phyloP scores from a whole-genome alignment of 2,888 invertebrate genomes.

The Dasysyrphus tricinctus region DNA sequence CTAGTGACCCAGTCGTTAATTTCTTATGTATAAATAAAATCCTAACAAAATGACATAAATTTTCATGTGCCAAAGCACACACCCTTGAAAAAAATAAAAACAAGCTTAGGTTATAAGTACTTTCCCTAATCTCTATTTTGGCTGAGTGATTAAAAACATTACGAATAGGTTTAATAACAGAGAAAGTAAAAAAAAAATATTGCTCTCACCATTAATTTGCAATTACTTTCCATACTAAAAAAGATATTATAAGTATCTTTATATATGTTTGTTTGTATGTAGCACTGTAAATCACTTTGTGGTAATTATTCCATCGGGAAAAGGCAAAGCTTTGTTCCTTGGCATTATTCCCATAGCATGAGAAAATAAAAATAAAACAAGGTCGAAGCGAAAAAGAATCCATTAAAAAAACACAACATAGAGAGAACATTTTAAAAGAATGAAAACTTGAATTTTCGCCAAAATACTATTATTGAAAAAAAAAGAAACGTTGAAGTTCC shows the following conservation, averaged over 20 bases:
- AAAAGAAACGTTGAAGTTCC: slow-evolving; percentile 43
- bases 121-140: slow-evolving; percentile 48
- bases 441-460: slow-evolving; percentile 67
- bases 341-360: slow-evolving; percentile 54
- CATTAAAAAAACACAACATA: slow-evolving; percentile 12
- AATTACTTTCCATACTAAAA: slow-evolving; percentile 58
- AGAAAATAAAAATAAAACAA: slow-evolving; percentile 34
- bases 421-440: slow-evolving; percentile 43
- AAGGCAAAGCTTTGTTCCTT: slow-evolving; percentile 46
- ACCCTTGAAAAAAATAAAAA: slow-evolving; percentile 25
- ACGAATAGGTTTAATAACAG: not conserved
- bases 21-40: not conserved
- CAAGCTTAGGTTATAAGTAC: not conserved
- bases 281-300: slow-evolving; percentile 63
- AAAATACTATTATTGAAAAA: slow-evolving; percentile 29
- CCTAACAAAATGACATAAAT: slow-evolving; percentile 1
- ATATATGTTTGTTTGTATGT: slow-evolving; percentile 1
- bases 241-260: not conserved
- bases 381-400: not conserved
- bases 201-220: slow-evolving; percentile 63
- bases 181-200: slow-evolving; percentile 27
- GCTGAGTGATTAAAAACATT: slow-evolving; percentile 39
- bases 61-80: slow-evolving; percentile 17
- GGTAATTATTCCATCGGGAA: slow-evolving; percentile 64
- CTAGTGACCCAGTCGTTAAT: too few relatives aligned